Evolutionary conservation across 2,888 invertebrate genomes (phyloP).

Genomic region (Belgica antarctica): DNA sequence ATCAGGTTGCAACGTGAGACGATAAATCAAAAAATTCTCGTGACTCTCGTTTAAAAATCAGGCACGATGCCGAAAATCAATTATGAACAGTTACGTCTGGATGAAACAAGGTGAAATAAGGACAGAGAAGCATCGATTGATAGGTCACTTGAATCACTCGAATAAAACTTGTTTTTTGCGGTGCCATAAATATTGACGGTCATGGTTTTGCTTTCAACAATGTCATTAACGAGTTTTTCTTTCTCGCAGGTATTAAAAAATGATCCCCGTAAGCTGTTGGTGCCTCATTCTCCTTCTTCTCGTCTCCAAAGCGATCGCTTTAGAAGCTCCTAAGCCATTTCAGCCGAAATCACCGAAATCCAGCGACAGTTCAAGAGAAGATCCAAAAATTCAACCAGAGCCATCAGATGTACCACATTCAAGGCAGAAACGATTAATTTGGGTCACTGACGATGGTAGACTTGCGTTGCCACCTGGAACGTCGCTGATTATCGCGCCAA

Average conservation of each 20-base stretch:
- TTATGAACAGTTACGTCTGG: too few relatives aligned
- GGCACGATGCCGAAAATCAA: too few relatives aligned
- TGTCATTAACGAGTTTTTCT: background rate
- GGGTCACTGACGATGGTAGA: constrained; percentile 82
- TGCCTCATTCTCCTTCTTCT: background rate
- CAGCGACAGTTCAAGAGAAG: background rate
- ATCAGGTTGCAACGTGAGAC: too few relatives aligned
- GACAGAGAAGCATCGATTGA: too few relatives aligned
- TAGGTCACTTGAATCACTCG: too few relatives aligned
- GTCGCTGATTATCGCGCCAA: constrained; percentile 73
- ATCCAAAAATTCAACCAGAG: background rate
- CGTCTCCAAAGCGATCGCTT: background rate
- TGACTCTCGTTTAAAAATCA: too few relatives aligned
- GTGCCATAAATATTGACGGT: too few relatives aligned
- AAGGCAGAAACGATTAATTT: constrained; percentile 76
- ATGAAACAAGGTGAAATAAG: too few relatives aligned
- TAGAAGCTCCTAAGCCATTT: background rate
- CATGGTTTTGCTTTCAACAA: too few relatives aligned
- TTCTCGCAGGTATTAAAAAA: background rate
- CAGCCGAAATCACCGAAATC: background rate
- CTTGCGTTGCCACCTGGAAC: constrained; percentile 82
- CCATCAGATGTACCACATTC: constrained; percentile 62
- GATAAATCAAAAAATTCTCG: too few relatives aligned
- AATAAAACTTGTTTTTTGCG: background rate
- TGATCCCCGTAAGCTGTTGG: background rate